These are phyloP conservation scores for Erythrolamprus reginae DNA, from an alignment of 2,113 vertebrate genomes.

Conservation along the genomic window DNA sequence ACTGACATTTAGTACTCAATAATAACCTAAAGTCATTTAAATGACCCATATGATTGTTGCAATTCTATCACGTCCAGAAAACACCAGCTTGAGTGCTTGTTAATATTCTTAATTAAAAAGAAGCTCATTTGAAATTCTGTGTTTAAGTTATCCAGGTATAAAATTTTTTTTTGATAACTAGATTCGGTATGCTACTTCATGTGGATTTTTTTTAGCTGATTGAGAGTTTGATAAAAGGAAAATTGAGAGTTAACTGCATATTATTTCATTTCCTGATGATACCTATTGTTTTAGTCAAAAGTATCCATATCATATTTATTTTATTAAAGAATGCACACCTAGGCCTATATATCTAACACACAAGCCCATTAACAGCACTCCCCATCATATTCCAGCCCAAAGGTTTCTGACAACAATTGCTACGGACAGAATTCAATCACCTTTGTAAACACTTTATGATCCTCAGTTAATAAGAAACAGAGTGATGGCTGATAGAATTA, in stretches of 20 bases:
- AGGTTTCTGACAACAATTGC: neutral
- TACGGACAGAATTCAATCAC: neutral
- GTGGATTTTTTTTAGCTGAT: neutral
- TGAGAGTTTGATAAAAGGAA: too few relatives aligned
- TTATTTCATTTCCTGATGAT: neutral
- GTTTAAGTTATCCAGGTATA: neutral
- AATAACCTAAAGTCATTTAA: too few relatives aligned
- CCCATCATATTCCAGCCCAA: neutral
- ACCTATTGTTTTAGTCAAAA: neutral
- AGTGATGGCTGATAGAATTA: neutral
- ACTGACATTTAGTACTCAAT: neutral
- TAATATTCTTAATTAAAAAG: neutral
- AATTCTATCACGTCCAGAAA: neutral
- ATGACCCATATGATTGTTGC: neutral
- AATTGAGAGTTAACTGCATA: neutral
- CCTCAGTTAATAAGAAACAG: neutral
- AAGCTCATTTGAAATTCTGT: neutral
- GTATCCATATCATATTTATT: neutral
- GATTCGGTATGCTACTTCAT: neutral
- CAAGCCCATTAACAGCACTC: neutral
- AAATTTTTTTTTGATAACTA: neutral
- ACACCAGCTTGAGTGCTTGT: neutral
- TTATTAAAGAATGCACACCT: neutral
- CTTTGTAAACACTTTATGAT: neutral
- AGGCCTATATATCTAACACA: neutral